phyloP scores from a whole-genome alignment of 2,797 vertebrate species.

The Morus bassanus region DNA sequence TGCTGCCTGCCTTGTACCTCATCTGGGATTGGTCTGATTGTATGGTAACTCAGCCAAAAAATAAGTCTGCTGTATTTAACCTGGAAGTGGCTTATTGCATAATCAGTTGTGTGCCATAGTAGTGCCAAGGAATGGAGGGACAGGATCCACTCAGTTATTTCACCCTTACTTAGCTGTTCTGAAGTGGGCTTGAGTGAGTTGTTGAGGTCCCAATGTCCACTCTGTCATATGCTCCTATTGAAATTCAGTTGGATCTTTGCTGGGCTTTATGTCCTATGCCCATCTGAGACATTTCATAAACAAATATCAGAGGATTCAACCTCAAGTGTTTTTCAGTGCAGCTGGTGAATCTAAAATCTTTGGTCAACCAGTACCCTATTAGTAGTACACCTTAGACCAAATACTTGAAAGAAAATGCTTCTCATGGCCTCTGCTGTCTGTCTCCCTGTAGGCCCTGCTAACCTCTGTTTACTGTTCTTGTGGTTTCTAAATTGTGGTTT shows the following conservation, averaged over 20 bases:
- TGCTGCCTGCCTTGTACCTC: background rate
- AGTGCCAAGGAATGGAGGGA: background rate
- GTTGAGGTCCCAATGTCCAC: background rate
- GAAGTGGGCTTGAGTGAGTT: background rate
- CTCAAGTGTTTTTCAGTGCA: background rate
- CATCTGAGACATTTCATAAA: background rate
- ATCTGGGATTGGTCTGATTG: background rate
- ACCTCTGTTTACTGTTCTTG: background rate
- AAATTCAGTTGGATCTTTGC: background rate
- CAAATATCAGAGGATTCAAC: background rate
- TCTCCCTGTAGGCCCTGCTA: background rate
- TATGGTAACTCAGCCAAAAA: background rate
- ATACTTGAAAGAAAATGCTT: background rate
- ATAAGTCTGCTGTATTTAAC: background rate
- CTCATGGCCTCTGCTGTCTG: background rate
- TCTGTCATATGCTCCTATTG: background rate
- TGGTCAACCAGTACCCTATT: background rate
- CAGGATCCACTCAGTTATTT: background rate
- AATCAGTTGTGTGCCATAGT: background rate
- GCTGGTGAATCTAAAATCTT: background rate
- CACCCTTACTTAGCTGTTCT: background rate
- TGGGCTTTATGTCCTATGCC: background rate
- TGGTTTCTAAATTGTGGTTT: background rate
- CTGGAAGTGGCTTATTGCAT: background rate
- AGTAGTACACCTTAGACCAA: background rate